Evolutionary conservation across 2,113 vertebrate species (phyloP).

Genomic region (Patagioenas fasciata): DNA sequence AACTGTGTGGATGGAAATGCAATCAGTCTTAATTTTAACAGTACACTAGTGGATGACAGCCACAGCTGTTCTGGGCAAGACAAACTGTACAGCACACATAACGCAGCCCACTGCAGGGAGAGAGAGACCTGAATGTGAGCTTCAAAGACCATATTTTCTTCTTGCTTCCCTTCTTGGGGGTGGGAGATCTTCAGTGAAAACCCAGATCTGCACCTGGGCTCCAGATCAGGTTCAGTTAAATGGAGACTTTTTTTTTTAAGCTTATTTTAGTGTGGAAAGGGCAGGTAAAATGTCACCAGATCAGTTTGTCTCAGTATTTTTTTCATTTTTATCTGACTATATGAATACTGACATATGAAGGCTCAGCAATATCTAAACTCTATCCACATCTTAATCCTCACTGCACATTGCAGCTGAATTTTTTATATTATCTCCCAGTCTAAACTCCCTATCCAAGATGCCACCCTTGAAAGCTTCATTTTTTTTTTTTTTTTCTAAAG

Average conservation of each 20-base stretch:
- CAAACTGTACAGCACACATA: background rate
- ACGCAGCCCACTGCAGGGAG: background rate
- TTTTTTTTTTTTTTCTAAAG: background rate
- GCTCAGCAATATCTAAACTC: background rate
- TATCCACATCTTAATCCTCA: background rate
- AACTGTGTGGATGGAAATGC: background rate
- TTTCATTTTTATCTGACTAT: background rate
- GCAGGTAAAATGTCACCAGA: background rate
- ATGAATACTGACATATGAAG: background rate
- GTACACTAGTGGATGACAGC: background rate
- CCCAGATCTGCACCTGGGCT: background rate
- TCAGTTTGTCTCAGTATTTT: background rate
- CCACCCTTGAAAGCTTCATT: background rate
- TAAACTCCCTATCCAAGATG: background rate
- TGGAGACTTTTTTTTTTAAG: background rate
- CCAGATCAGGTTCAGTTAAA: background rate
- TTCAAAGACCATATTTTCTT: background rate
- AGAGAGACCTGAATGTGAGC: background rate
- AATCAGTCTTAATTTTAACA: slow-evolving; percentile 26
- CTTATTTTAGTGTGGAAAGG: background rate
- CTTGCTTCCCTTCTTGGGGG: background rate
- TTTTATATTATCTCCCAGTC: background rate
- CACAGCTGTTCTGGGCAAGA: slow-evolving; percentile 15
- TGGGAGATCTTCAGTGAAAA: background rate
- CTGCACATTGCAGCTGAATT: background rate